Percentiles rank a stretch among this genome's conserved stretches.
Conservation (phyloP, 2,797 vertebrate genomes). For the Graptemys geographica region DNA sequence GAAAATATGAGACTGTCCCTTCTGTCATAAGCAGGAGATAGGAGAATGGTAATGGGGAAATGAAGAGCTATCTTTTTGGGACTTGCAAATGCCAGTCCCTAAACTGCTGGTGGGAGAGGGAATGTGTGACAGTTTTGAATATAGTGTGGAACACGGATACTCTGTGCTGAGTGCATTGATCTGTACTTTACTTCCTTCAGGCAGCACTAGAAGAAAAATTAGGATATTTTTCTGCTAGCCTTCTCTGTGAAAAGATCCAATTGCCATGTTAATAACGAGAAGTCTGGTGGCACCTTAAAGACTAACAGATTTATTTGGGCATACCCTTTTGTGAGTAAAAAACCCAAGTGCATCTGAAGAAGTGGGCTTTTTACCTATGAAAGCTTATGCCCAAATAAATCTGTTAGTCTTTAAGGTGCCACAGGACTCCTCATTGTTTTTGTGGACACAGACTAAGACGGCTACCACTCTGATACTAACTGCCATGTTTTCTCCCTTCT, state of each 20-base stretch:
- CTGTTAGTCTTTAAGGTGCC: too few relatives aligned
- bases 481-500: background rate
- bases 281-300: too few relatives aligned
- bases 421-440: too few relatives aligned
- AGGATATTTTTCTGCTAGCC: fast-evolving
- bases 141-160: background rate
- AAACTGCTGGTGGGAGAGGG: background rate
- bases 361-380: too few relatives aligned
- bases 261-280: background rate
- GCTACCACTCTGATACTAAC: too few relatives aligned
- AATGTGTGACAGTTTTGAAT: background rate
- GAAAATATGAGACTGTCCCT: background rate
- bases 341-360: too few relatives aligned
- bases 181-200: background rate
- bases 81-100: background rate
- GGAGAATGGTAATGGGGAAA: background rate
- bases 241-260: background rate
- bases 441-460: too few relatives aligned
- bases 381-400: too few relatives aligned
- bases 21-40: background rate
- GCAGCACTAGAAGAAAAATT: background rate
- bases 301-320: too few relatives aligned
- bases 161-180: background rate
- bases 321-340: too few relatives aligned
- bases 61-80: background rate